phyloP scores from a whole-genome alignment of 2,113 vertebrate species.

The Solea solea region DNA sequence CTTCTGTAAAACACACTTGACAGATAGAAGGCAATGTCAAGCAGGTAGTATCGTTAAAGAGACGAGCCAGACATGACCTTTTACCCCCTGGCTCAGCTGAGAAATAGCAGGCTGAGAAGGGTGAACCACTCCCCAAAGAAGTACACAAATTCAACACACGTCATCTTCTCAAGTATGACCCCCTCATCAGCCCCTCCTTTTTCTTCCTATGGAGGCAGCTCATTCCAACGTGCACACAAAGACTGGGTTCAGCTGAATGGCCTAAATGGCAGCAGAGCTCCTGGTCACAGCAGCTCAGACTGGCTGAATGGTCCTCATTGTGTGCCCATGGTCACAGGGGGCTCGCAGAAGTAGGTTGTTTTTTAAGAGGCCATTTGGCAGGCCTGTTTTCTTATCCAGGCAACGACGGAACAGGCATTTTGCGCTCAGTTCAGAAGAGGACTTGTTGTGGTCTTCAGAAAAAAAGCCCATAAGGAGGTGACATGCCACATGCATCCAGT shows the following conservation, averaged over 20 bases:
- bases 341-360: slow-evolving; percentile 70
- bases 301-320: slow-evolving; percentile 81
- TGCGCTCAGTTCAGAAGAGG: slow-evolving; percentile 48
- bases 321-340: slow-evolving; percentile 76
- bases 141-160: slow-evolving; percentile 20
- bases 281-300: slow-evolving; percentile 67
- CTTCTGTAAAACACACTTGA: slow-evolving; percentile 2
- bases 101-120: slow-evolving; percentile 1
- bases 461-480: slow-evolving; percentile 2
- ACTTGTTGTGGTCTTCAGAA: slow-evolving; percentile 40
- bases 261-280: slow-evolving; percentile 75
- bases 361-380: slow-evolving; percentile 79
- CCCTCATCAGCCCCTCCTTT: slow-evolving; percentile 39
- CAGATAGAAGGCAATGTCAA: slow-evolving; percentile 9
- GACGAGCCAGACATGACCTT: slow-evolving; percentile 36
- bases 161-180: slow-evolving; percentile 59
- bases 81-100: slow-evolving; percentile 21
- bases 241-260: slow-evolving; percentile 72
- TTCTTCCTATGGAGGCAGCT: slow-evolving; percentile 60
- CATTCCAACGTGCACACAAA: slow-evolving; percentile 72
- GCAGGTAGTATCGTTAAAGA: slow-evolving; percentile 7
- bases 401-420: slow-evolving; percentile 74
- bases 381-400: slow-evolving; percentile 67
- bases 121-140: slow-evolving; percentile 16
- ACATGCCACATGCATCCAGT: slow-evolving; percentile 28